Percentiles rank a stretch among this genome's conserved stretches.
phyloP scores from a whole-genome alignment of 2,888 invertebrate genomes.

The Poecilus cupreus region DNA sequence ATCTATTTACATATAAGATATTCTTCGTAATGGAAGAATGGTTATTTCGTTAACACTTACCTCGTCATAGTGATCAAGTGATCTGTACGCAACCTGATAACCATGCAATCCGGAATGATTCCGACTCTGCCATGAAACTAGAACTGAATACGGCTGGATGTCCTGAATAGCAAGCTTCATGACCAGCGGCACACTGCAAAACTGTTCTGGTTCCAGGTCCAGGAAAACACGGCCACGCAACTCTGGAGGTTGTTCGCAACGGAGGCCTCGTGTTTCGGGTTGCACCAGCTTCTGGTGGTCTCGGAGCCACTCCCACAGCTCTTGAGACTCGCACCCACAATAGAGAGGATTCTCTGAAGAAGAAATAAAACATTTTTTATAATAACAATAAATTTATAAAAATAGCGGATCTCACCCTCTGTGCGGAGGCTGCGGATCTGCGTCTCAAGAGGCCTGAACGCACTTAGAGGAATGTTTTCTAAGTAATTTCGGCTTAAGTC shows the following conservation, averaged over 20 bases:
- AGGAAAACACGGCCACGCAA: conserved; percentile 85
- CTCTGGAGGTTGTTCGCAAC: conserved; percentile 89
- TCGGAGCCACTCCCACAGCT: conserved; percentile 94
- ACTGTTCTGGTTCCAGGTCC: conserved; percentile 85
- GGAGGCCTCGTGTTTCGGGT: conserved; percentile 78
- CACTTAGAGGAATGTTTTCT: conserved; percentile 85
- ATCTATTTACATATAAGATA: no score
- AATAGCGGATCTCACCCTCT: conserved; percentile 80
- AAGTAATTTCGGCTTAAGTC: conserved; percentile 90
- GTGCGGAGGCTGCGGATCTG: conserved; percentile 85
- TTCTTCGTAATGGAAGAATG: no score
- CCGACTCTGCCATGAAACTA: conserved; percentile 92
- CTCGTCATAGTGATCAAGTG: conserved; percentile 78
- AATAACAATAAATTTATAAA: conserved; percentile 6
- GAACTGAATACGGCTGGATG: conserved; percentile 89
- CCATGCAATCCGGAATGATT: conserved; percentile 90
- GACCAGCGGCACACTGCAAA: conserved; percentile 89
- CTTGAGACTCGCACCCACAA: conserved; percentile 92
- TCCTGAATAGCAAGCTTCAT: conserved; percentile 90
- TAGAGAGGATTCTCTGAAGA: conserved; percentile 87
- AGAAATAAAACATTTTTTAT: conserved; percentile 5
- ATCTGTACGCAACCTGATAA: conserved; percentile 89
- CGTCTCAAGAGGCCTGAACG: conserved; percentile 86
- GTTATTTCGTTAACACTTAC: conserved; percentile 69
- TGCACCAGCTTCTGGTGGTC: conserved; percentile 87